Evolutionary conservation across 92 coral and sea anemone genomes (phyloP), one percentile per base, ranked within the genome.

Genomic region (Parazoanthus atlanticus): DNA sequence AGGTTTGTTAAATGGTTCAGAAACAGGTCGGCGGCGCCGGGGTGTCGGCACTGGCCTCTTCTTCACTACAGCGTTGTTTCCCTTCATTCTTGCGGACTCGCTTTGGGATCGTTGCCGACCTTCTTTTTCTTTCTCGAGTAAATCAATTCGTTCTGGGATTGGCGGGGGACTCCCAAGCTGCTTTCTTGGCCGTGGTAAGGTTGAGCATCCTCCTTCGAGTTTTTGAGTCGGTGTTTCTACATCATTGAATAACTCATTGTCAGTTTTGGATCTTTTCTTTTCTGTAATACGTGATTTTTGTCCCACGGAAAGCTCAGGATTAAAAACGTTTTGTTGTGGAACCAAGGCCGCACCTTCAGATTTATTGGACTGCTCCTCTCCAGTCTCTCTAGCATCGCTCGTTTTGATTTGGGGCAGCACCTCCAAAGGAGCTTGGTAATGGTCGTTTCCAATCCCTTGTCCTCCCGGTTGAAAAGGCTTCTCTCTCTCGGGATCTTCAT

Each of bases 41-140:
- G 87, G 87, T 8, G 30, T 84, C 5, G 87, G 87, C 15, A 84
- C 87, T 43, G 87, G 87, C 32, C 28, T 84, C 74, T 11, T 84
- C 34, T 9, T 84, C 10, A 43, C 65, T 8, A 16, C 1, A 29
- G 65, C 0, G 28, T 10, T 21, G 26, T 31, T 30, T 6, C 47
- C 61, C 19, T 41, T 40, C 31, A 3, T 19, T 32, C 66, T 46
- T 66, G 36, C n/a, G 36, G 64, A 67, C 73, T 69, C 78, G 25
- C 78, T 84, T 41, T 84, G 61, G 49, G 26, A 17, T 69, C 73
- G 41, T 8, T 3, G 38, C 13, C 49, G 47, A 15, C 26, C 41
- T 56, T 31, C n/a, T 6, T 75, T 25, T 19, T 36, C 79, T 3
- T 69, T 71, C 28, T 67, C 43, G 2, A 10, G 41, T 43, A 71